phyloP scores from a whole-genome alignment of 2,113 vertebrate genomes.

The Calyptomena viridis region DNA sequence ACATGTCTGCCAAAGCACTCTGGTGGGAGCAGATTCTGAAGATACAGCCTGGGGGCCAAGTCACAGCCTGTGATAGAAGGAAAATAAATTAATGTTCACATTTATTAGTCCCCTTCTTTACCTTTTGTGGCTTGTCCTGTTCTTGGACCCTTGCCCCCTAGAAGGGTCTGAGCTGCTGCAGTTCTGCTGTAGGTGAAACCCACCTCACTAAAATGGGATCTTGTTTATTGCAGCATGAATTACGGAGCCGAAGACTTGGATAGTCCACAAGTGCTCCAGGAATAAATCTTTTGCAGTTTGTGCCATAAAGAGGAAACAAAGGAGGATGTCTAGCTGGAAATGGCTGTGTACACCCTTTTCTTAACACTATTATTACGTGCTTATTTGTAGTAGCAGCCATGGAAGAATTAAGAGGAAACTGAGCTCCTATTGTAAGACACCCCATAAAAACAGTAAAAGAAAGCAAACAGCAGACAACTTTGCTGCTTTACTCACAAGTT shows the following conservation, averaged over 20 bases:
- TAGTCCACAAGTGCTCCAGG: background rate
- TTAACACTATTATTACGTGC: background rate
- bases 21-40: constrained; percentile 38
- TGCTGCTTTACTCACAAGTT: background rate
- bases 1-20: background rate
- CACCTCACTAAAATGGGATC: background rate
- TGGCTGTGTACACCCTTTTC: background rate
- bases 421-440: background rate
- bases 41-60: background rate
- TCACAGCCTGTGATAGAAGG: background rate
- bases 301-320: background rate
- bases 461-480: background rate
- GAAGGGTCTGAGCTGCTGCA: background rate
- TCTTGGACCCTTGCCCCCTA: background rate
- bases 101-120: constrained; percentile 40
- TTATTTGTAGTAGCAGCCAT: background rate
- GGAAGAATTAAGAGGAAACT: background rate
- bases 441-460: background rate
- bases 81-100: constrained; percentile 77
- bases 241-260: background rate
- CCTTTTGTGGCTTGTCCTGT: background rate
- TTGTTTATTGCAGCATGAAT: background rate
- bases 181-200: background rate
- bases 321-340: background rate
- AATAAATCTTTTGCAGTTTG: background rate